Evolutionary conservation across 2,113 vertebrate species (phyloP).

Genomic region (Probosciger aterrimus): DNA sequence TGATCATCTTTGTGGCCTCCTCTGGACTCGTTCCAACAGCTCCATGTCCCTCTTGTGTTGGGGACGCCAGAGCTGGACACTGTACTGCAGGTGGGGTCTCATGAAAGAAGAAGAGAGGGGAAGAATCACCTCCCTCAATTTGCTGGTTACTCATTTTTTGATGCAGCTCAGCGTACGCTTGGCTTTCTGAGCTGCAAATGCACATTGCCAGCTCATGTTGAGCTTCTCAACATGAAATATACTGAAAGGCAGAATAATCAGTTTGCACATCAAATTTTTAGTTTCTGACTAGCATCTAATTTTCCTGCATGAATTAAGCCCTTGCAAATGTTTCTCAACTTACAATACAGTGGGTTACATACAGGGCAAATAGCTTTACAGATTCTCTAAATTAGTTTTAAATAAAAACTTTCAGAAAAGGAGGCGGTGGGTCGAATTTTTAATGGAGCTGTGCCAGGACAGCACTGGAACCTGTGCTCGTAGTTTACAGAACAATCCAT

Average conservation of each 20-base stretch:
- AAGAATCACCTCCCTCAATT: neutral
- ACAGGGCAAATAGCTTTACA: neutral
- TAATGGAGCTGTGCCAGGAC: neutral
- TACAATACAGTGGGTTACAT: neutral
- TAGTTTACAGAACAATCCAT: neutral
- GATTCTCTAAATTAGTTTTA: neutral
- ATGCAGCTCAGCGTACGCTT: neutral
- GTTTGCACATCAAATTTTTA: neutral
- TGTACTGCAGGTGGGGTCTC: neutral
- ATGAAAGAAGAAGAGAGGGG: neutral
- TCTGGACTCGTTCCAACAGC: neutral
- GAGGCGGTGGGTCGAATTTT: neutral
- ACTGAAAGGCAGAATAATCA: neutral
- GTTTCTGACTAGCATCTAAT: neutral
- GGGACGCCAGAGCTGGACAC: neutral
- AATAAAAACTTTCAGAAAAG: neutral
- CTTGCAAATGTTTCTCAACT: neutral
- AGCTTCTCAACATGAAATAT: neutral
- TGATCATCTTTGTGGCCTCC: neutral
- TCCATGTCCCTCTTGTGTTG: neutral
- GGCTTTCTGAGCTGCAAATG: neutral
- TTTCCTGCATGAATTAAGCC: neutral
- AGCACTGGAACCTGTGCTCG: neutral
- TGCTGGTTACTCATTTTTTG: neutral
- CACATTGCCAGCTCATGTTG: neutral